phyloP scores from a whole-genome alignment of 2,113 vertebrate genomes.

The Bubo bubo region DNA sequence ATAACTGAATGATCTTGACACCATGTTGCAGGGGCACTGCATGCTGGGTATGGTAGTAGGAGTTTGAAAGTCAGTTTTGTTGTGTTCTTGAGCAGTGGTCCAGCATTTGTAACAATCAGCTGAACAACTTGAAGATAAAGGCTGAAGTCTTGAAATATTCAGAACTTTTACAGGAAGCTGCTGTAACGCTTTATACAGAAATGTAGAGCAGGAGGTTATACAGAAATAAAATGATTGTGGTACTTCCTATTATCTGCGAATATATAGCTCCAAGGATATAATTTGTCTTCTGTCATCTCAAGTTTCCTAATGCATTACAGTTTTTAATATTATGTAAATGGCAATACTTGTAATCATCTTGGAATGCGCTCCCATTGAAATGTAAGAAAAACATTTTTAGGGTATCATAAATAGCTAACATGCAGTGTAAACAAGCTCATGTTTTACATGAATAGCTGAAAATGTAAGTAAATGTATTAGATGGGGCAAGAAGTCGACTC shows the following conservation, averaged over 20 bases:
- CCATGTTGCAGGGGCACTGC: fast-evolving
- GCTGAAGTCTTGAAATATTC: background rate
- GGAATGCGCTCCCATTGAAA: background rate
- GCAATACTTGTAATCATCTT: background rate
- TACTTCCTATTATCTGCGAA: background rate
- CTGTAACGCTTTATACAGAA: background rate
- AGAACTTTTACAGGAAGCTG: background rate
- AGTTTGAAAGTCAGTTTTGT: background rate
- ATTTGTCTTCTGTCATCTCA: background rate
- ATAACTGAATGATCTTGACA: background rate
- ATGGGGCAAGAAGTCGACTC: background rate
- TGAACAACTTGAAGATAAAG: background rate
- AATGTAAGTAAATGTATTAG: background rate
- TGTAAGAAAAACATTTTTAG: background rate
- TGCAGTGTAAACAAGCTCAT: background rate
- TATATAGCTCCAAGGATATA: background rate
- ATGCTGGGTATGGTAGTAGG: background rate
- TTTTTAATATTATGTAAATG: background rate
- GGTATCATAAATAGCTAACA: background rate
- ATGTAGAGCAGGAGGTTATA: background rate
- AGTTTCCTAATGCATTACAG: background rate
- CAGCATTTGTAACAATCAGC: background rate
- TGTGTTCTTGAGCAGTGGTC: background rate
- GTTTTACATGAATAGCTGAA: background rate
- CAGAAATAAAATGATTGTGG: background rate